These are phyloP conservation scores for Caenorhabditis tropicalis DNA, from an alignment of 1,140 invertebrate species.

Conservation along the genomic window DNA sequence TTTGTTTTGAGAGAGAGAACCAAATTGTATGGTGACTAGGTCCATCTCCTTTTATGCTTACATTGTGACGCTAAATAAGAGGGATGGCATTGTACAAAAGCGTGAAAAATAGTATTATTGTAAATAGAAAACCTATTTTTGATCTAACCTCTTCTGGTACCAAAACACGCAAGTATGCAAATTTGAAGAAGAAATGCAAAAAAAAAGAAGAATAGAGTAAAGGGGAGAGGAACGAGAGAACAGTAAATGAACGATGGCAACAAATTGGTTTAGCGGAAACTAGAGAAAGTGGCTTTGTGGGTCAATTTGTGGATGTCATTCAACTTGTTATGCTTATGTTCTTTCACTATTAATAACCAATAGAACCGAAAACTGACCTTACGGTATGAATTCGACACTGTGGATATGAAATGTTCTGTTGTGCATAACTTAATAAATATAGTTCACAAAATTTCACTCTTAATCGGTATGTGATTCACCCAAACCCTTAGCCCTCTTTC, in stretches of 20 bases:
- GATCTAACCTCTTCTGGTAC: too few species aligned
- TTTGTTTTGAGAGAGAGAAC: conserved; percentile 39
- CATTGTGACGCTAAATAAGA: neutral
- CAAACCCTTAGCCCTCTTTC: too few species aligned
- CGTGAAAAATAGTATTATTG: neutral
- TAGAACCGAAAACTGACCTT: too few species aligned
- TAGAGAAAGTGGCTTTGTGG: conserved; percentile 19
- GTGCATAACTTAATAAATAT: neutral
- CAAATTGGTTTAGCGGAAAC: conserved; percentile 34
- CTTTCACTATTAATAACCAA: too few species aligned
- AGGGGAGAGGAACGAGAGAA: neutral
- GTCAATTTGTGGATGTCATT: neutral
- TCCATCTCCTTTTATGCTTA: neutral
- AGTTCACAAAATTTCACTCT: too few species aligned
- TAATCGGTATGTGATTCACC: too few species aligned
- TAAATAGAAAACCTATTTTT: neutral
- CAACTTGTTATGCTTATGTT: too few species aligned
- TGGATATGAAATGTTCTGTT: too few species aligned
- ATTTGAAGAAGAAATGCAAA: neutral
- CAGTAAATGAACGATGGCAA: neutral
- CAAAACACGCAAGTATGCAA: conserved; percentile 6
- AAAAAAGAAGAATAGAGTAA: neutral
- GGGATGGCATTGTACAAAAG: conserved; percentile 23
- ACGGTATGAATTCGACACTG: too few species aligned
- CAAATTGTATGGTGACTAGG: conserved; percentile 25